These are phyloP conservation scores for Meloidogyne exigua DNA, from an alignment of 1,140 invertebrate species.

Conservation along the genomic window DNA sequence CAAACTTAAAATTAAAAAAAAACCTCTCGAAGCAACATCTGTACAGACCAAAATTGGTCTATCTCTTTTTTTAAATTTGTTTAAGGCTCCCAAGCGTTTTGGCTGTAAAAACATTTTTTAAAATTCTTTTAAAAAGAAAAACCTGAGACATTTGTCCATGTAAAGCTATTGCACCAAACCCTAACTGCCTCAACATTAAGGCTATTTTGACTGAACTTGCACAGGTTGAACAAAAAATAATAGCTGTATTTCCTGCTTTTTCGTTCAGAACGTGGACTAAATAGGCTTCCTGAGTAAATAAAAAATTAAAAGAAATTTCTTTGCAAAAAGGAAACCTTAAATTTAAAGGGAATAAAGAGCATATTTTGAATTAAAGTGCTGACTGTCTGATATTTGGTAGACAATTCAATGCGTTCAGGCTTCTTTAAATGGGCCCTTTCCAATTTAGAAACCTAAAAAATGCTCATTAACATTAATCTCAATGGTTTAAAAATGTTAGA, in stretches of 20 bases:
- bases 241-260: conserved; percentile 89
- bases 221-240: conserved; percentile 94
- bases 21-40: conserved; percentile 59
- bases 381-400: conserved; percentile 91
- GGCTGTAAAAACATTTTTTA: conserved; percentile 46
- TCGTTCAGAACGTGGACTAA: conserved; percentile 93
- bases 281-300: conserved; percentile 81
- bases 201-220: conserved; percentile 84
- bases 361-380: conserved; percentile 93
- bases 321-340: conserved; percentile 75
- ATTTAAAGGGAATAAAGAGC: conserved; percentile 91
- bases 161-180: conserved; percentile 85
- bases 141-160: conserved; percentile 89
- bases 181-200: conserved; percentile 80
- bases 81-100: conserved; percentile 43
- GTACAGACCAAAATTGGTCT: conserved; percentile 55
- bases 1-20: conserved; percentile 24
- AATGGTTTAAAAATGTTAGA: not conserved
- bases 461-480: not conserved
- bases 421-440: conserved; percentile 85
- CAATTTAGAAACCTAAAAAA: conserved; percentile 89
- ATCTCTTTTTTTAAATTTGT: conserved; percentile 48
- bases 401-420: conserved; percentile 83
- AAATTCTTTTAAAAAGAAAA: conserved; percentile 14
- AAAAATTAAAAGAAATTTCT: not conserved